These are phyloP conservation scores for Amphilophus citrinellus DNA, from an alignment of 2,113 vertebrate genomes.

Conservation along the genomic window DNA sequence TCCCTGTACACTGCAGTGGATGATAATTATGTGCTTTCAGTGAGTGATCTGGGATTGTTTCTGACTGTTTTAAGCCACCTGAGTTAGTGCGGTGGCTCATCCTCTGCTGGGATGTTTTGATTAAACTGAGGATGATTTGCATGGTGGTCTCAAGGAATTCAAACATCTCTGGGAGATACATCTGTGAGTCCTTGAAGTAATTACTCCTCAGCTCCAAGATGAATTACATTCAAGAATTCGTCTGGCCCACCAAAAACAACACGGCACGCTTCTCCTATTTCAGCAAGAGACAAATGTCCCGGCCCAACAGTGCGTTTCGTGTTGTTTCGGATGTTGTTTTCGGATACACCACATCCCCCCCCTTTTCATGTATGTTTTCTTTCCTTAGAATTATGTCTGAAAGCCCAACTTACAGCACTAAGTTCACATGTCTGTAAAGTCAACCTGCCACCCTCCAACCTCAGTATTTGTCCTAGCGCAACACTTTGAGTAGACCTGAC, in stretches of 20 bases:
- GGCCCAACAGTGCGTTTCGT: neutral
- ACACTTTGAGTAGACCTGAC: slow-evolving; percentile 36
- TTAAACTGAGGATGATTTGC: slow-evolving; percentile 48
- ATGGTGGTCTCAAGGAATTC: slow-evolving; percentile 39
- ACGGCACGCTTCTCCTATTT: slow-evolving; percentile 16
- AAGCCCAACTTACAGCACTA: neutral
- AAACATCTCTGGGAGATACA: slow-evolving; percentile 52
- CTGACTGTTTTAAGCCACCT: slow-evolving; percentile 17
- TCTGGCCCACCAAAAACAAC: slow-evolving; percentile 36
- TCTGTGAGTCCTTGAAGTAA: slow-evolving; percentile 54
- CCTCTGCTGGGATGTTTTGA: slow-evolving; percentile 40
- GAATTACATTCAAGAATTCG: slow-evolving; percentile 39
- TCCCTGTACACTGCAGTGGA: neutral
- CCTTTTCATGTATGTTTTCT: neutral
- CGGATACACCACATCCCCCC: neutral
- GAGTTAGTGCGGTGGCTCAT: slow-evolving; percentile 24
- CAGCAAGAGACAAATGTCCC: neutral
- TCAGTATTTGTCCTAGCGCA: slow-evolving; percentile 26
- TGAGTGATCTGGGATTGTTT: slow-evolving; percentile 31
- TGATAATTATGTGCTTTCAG: slow-evolving; percentile 7
- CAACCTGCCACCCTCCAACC: slow-evolving; percentile 10
- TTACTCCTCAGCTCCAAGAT: slow-evolving; percentile 31
- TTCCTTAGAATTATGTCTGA: neutral
- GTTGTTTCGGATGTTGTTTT: slow-evolving; percentile 25
- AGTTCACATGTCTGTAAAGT: slow-evolving; percentile 5